A percentile compares a stretch with the other conserved stretches of the same genome.
Evolutionary conservation across 2,797 vertebrate species (phyloP).

Genomic region (Muraenolepis orangiensis): DNA sequence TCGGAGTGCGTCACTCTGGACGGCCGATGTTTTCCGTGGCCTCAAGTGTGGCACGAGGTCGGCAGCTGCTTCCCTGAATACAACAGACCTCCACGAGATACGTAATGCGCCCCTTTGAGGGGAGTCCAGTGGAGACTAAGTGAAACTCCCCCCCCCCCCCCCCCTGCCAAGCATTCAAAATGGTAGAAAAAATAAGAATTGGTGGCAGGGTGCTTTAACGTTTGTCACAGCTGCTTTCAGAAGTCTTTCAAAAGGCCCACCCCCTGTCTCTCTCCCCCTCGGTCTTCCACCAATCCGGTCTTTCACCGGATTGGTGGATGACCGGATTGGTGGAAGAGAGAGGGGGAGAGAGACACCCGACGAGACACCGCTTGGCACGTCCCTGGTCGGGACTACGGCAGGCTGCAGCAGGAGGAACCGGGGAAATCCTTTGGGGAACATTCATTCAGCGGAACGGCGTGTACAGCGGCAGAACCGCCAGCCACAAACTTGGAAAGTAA

Average conservation of each 20-base stretch:
- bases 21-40: neutral
- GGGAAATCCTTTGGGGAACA: neutral
- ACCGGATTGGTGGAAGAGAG: too few species aligned
- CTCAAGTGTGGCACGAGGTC: neutral
- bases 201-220: neutral
- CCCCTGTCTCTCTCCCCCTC: too few species aligned
- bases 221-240: neutral
- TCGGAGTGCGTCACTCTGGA: neutral
- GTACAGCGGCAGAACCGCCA: neutral
- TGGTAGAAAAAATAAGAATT: neutral
- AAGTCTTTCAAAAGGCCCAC: neutral
- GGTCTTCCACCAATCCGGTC: too few species aligned
- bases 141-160: too few species aligned
- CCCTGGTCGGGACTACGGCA: neutral
- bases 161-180: neutral
- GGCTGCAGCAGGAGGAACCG: neutral
- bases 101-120: neutral
- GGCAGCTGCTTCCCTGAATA: neutral
- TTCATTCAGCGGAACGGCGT: neutral
- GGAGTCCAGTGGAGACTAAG: neutral
- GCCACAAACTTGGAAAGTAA: neutral
- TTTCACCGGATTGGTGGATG: too few species aligned
- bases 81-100: neutral
- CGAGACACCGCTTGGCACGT: neutral
- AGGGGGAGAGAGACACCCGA: too few species aligned